Conservation (phyloP, 2,797 vertebrate genomes). For the Borostomias antarcticus region DNA sequence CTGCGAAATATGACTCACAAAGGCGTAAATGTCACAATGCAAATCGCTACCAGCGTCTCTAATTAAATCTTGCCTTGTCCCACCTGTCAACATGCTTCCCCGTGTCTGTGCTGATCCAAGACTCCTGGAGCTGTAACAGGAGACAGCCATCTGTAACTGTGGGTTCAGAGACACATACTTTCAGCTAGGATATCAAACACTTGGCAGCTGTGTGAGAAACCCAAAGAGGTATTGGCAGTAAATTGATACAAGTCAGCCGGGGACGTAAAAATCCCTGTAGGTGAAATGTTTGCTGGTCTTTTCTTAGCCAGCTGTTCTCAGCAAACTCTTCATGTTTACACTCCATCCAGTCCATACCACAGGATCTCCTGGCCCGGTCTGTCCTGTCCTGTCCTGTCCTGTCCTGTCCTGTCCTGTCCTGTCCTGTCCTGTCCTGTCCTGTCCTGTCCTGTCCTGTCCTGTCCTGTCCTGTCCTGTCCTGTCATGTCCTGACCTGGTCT, state of each 20-base stretch:
- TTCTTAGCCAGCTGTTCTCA: no score
- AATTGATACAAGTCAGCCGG: no score
- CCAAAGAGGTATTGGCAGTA: conserved; percentile 56
- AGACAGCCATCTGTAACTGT: background rate
- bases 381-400: background rate
- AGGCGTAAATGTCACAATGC: conserved; percentile 1
- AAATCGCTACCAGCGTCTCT: background rate
- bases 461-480: no score
- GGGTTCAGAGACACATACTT: background rate
- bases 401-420: no score
- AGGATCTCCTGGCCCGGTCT: background rate
- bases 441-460: no score
- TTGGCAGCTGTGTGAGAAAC: conserved; percentile 72
- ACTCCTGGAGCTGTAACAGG: background rate
- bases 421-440: no score
- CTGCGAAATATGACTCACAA: background rate
- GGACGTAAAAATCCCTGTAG: no score
- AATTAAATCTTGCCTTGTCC: conserved; percentile 7
- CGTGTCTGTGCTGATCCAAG: background rate
- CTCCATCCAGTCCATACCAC: background rate
- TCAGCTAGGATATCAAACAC: conserved; percentile 74
- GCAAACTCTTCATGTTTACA: no score
- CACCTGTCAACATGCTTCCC: conserved; percentile 3
- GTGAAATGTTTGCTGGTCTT: conserved; percentile 35
- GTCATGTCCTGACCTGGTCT: no score